These are phyloP conservation scores for Bostrychus sinensis DNA, from an alignment of 2,113 vertebrate species.

Conservation along the genomic window DNA sequence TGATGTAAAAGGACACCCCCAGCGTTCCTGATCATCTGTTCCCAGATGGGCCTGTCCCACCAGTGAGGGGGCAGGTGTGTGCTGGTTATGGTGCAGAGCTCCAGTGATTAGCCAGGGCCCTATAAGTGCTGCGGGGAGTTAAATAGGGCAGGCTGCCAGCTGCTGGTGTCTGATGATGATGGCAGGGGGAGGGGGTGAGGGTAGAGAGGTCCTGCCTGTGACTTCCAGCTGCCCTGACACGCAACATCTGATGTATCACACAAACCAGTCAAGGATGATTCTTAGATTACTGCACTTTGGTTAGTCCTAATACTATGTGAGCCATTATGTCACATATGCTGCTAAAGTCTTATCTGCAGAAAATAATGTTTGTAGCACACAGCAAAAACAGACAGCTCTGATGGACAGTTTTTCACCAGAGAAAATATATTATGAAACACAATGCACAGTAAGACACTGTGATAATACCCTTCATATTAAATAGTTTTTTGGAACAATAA, in stretches of 20 bases:
- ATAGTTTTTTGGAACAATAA: too few species aligned
- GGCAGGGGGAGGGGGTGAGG: slow-evolving; percentile 34
- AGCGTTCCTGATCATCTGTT: slow-evolving; percentile 79
- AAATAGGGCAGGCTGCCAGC: slow-evolving; percentile 87
- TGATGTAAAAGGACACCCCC: slow-evolving; percentile 78
- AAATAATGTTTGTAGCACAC: too few species aligned
- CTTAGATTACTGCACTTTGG: neutral
- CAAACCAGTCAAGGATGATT: slow-evolving; percentile 16
- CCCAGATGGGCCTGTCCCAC: slow-evolving; percentile 91
- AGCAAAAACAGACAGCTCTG: too few species aligned
- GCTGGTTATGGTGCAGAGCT: slow-evolving; percentile 83
- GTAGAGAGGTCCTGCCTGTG: slow-evolving; percentile 22
- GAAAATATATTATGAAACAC: too few species aligned
- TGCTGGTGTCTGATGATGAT: slow-evolving; percentile 78
- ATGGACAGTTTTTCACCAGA: too few species aligned
- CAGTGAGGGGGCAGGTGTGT: slow-evolving; percentile 87
- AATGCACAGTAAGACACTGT: too few species aligned
- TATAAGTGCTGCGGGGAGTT: slow-evolving; percentile 77
- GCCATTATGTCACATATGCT: too few species aligned
- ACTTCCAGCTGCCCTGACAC: slow-evolving; percentile 64
- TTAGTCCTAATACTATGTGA: neutral
- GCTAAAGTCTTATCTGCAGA: too few species aligned
- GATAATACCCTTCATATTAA: too few species aligned
- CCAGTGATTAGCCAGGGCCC: slow-evolving; percentile 89
- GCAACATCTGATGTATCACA: slow-evolving; percentile 55